Base-by-base conservation (phyloP, 2,888 invertebrate genomes). In the Bellardia bayeri region DNA sequence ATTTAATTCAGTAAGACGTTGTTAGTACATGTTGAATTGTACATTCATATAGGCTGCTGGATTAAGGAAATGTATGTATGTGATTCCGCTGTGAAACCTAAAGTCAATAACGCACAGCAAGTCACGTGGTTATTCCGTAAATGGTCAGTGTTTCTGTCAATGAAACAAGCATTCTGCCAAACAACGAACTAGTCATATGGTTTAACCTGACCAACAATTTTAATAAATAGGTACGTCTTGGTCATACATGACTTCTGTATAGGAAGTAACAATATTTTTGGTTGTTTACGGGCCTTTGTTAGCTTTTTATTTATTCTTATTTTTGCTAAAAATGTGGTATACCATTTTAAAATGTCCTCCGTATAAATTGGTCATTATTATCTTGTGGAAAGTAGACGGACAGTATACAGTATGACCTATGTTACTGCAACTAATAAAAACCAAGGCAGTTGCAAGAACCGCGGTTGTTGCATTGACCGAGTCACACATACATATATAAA, bases 1-100 rank as follows among this genome's bases (percentile, higher is more conserved):
- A 45, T n/a, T 51, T 14, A 5, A 5, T 40, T 71, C 14, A 51
- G n/a, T n/a, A 51, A 6, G n/a, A 51, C 51, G 13, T n/a, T 51
- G 13, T n/a, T 54, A 14, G 33, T 14, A 51, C 40, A 23, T 51
- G 51, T 76, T 76, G 51, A 76, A 40, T 76, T 76, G 33, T 56
- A 16, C 16, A 16, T 42, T 11, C 45, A 45, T 61, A n/a, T 23
- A 45, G 33, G n/a, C 42, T 42, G 54, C 64, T 71, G 81, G 80
- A 75, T 85, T 81, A 71, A 13, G 54, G 13, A 64, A 79, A 86
- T 86, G 75, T 79, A 82, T 82, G n/a, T n/a, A n/a, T n/a, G 79
- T 68, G 63, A 49, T 49, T 63, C 5, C 3, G 45, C 74, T 63
- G 72, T 72, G 51, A 72, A 86, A 82, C 40, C 11, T 81, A 14